These are phyloP conservation scores for Acleris laterana DNA, from an alignment of 2,888 invertebrate genomes.

Conservation along the genomic window DNA sequence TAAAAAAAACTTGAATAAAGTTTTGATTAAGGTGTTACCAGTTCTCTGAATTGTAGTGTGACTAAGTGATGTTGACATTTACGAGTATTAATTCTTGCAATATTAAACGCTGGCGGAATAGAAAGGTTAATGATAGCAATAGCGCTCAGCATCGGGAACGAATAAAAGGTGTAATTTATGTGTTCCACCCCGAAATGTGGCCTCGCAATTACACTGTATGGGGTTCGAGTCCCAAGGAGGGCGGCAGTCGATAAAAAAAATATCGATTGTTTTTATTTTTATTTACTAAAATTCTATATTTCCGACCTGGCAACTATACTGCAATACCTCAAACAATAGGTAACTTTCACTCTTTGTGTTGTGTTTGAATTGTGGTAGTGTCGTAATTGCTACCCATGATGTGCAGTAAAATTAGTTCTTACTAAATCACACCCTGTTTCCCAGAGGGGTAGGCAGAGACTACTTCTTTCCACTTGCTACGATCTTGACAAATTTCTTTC, in stretches of 20 bases:
- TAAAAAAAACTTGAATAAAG: no score
- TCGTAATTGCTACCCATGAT: no score
- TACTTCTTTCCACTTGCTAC: no score
- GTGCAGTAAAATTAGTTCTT: no score
- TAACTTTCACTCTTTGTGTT: no score
- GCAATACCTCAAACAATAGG: no score
- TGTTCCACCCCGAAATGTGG: conserved; percentile 71
- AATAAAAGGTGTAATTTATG: conserved; percentile 82
- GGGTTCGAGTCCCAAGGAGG: conserved; percentile 40
- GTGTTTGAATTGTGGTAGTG: no score
- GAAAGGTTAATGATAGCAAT: conserved; percentile 72
- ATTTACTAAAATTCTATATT: background rate
- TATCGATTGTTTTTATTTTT: conserved; percentile 39
- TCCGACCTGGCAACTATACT: no score
- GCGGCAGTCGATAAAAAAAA: conserved; percentile 43
- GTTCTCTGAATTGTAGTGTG: background rate
- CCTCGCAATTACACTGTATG: conserved; percentile 64
- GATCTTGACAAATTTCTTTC: no score
- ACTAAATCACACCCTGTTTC: no score
- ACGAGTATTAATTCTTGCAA: conserved; percentile 48
- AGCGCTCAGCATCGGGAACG: conserved; percentile 70
- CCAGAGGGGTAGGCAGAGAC: no score
- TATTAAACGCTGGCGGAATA: conserved; percentile 54
- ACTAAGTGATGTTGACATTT: conserved; percentile 24
- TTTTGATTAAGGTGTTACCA: no score